Percentiles rank a stretch among this genome's conserved stretches.
These are phyloP conservation scores for Potamilus streckersoni DNA, from an alignment of 1,140 invertebrate genomes.

Conservation along the genomic window DNA sequence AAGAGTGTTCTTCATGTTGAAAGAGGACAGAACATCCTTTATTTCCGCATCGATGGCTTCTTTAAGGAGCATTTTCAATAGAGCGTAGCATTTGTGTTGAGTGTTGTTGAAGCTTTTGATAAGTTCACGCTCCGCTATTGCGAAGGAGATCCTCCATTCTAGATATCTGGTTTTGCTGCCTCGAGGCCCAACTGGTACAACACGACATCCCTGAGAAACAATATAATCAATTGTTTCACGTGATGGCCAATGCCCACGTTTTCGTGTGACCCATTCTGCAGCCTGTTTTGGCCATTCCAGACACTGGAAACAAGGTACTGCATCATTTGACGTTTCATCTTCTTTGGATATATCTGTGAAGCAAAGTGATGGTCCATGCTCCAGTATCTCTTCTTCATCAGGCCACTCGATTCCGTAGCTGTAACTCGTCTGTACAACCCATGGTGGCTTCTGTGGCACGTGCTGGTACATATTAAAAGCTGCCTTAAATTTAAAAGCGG, in stretches of 20 bases:
- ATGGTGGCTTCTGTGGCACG: conserved; percentile 10
- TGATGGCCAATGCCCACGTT: conserved; percentile 3
- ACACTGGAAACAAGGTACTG: conserved; percentile 17
- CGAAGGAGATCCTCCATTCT: conserved; percentile 19
- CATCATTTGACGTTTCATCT: conserved; percentile 9
- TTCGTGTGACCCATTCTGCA: conserved; percentile 1
- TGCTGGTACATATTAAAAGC: conserved; percentile 17
- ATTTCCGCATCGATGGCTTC: background rate
- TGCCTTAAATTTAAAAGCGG: conserved; percentile 8
- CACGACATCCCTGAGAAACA: conserved; percentile 2
- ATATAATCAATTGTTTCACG: background rate
- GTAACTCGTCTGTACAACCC: conserved; percentile 12
- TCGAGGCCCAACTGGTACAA: conserved; percentile 12
- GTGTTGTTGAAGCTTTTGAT: conserved; percentile 4
- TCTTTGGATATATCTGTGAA: conserved; percentile 14
- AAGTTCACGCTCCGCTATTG: conserved; percentile 1
- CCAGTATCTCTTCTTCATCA: conserved; percentile 14
- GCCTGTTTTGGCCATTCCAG: conserved; percentile 11
- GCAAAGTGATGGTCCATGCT: conserved; percentile 13
- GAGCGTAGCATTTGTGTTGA: conserved; percentile 16
- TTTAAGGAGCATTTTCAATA: conserved; percentile 14
- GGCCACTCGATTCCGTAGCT: conserved; percentile 8
- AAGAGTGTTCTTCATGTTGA: conserved; percentile 16
- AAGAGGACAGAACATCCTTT: conserved; percentile 3
- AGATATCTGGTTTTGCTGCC: conserved; percentile 4